These are phyloP conservation scores for Dufourea novaeangliae DNA, from an alignment of 1,140 invertebrate genomes.

Conservation along the genomic window DNA sequence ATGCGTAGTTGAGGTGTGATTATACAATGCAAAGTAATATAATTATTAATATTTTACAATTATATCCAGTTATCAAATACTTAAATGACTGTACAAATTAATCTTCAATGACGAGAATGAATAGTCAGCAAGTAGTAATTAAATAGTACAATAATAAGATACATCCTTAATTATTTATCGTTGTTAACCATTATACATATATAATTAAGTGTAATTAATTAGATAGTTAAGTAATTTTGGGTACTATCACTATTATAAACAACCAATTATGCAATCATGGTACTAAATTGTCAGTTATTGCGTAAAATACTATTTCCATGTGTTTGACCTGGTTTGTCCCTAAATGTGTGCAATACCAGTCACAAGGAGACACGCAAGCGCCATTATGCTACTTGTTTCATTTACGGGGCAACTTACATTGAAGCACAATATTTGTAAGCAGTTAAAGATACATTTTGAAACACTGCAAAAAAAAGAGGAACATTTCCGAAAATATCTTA, in stretches of 20 bases:
- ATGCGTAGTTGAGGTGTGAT: background rate
- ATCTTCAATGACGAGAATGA: background rate
- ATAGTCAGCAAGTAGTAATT: background rate
- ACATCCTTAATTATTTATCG: slow-evolving; percentile 28
- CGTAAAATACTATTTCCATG: background rate
- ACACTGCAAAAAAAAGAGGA: background rate
- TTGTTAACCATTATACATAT: slow-evolving; percentile 30
- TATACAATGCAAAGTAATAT: slow-evolving; percentile 9
- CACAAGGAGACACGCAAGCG: slow-evolving; percentile 1
- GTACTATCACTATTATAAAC: background rate
- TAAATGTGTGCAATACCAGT: background rate
- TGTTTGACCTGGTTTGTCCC: no score
- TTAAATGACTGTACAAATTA: slow-evolving; percentile 24
- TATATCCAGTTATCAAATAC: slow-evolving; percentile 3
- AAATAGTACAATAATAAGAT: slow-evolving; percentile 20
- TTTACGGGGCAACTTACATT: background rate
- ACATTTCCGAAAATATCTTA: background rate
- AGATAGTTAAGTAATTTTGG: background rate
- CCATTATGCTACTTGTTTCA: background rate
- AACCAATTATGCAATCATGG: slow-evolving; percentile 6
- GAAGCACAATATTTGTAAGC: no score
- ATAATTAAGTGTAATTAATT: slow-evolving; percentile 8
- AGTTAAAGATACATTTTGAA: background rate
- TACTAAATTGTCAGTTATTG: background rate
- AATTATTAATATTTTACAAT: slow-evolving; percentile 23